Conservation (phyloP, 2,797 vertebrate genomes). For the Mormyrops boulengeri region DNA sequence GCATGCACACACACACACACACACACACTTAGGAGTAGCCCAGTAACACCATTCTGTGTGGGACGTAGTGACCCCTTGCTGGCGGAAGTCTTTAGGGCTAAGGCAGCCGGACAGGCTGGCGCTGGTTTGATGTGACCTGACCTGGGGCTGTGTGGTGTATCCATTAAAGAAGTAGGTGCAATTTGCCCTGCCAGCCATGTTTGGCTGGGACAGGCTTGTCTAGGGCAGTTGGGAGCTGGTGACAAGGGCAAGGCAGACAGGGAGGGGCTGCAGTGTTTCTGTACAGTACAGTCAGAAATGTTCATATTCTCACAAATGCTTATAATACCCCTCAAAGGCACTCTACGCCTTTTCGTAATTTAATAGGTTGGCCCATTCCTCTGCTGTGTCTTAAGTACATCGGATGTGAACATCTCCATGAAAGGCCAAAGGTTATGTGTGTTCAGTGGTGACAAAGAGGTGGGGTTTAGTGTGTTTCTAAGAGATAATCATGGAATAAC, state of each 20-base stretch:
- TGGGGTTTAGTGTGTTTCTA: conserved; percentile 15
- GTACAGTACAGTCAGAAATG: background rate
- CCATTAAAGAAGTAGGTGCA: conserved; percentile 19
- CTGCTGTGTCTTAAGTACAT: background rate
- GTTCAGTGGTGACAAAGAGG: background rate
- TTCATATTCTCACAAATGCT: background rate
- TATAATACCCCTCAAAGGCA: background rate
- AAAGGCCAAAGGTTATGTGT: background rate
- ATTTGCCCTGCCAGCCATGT: background rate
- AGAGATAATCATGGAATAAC: conserved; percentile 10
- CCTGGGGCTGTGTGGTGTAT: conserved; percentile 37
- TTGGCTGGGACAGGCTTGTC: background rate
- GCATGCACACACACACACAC: background rate
- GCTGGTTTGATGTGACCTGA: conserved; percentile 39
- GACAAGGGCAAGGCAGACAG: background rate
- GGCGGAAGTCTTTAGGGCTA: conserved; percentile 21
- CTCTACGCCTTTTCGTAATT: background rate
- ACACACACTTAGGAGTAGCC: conserved; percentile 11
- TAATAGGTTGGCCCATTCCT: background rate
- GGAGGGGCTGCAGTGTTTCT: background rate
- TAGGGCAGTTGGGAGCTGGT: background rate
- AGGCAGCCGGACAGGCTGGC: conserved; percentile 30
- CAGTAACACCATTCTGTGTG: conserved; percentile 12
- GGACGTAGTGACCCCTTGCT: conserved; percentile 34
- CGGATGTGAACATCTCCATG: background rate